Percentiles rank a stretch among this genome's conserved stretches.
Conservation (phyloP, 2,113 vertebrate genomes). For the Copsychus sechellarum region DNA sequence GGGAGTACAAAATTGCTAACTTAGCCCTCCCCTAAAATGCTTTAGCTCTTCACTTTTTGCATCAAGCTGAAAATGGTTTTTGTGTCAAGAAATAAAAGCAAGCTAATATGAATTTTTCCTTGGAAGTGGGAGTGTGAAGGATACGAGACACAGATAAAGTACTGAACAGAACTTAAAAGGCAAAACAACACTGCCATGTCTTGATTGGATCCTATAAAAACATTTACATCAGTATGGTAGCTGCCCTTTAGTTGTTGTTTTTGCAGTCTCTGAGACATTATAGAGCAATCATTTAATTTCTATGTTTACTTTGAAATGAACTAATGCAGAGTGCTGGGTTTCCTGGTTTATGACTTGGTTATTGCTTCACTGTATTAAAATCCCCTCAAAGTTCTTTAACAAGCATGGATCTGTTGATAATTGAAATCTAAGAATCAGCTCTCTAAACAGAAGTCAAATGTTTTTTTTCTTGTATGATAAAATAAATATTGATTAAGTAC, state of each 20-base stretch:
- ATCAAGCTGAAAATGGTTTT: not conserved
- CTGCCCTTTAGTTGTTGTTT: constrained; percentile 15
- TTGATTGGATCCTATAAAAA: constrained; percentile 34
- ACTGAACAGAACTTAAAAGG: not conserved
- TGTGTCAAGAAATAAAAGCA: not conserved
- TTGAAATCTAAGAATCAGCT: not conserved
- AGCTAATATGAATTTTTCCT: not conserved
- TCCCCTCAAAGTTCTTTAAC: not conserved
- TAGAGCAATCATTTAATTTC: constrained; percentile 9
- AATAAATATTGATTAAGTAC: not conserved
- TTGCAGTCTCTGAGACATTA: not conserved
- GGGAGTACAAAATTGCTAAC: not conserved
- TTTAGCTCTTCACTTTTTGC: not conserved
- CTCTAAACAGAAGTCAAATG: not conserved
- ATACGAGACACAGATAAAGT: not conserved
- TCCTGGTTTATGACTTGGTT: not conserved
- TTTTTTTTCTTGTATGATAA: not conserved
- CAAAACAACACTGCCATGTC: not conserved
- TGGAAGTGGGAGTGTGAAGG: not conserved
- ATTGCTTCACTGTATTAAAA: not conserved
- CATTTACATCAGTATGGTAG: not conserved
- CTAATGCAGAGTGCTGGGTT: not conserved
- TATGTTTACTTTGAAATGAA: constrained; percentile 7
- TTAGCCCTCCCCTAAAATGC: not conserved
- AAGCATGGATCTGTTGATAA: not conserved